A percentile compares a stretch with the other conserved stretches of the same genome.
phyloP scores from a whole-genome alignment of 2,888 invertebrate genomes.

The Gonocerus acuteangulatus region DNA sequence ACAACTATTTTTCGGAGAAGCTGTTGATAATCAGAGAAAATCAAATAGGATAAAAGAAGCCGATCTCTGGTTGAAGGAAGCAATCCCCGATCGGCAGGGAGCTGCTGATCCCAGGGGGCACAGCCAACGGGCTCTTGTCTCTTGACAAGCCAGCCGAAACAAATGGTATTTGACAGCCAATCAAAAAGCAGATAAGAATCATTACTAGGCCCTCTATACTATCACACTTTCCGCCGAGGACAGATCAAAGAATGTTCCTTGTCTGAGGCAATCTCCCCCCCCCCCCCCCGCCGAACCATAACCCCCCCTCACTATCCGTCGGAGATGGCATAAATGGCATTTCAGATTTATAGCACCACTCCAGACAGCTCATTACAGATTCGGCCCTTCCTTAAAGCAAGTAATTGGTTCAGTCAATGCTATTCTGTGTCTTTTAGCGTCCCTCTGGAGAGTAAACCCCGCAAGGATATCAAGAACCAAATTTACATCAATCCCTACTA shows the following conservation, averaged over 20 bases:
- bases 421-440: no score
- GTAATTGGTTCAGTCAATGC: no score
- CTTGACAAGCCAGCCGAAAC: constrained; percentile 26
- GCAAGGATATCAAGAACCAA: no score
- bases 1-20: no score
- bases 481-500: no score
- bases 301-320: not conserved
- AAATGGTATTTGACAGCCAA: constrained; percentile 28
- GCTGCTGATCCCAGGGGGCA: not conserved
- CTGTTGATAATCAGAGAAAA: no score
- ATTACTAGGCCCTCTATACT: constrained; percentile 12
- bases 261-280: not conserved
- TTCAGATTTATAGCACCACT: no score
- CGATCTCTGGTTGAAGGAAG: not conserved
- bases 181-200: constrained; percentile 29
- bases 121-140: not conserved
- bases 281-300: not conserved
- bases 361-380: no score
- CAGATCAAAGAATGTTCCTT: constrained; percentile 7
- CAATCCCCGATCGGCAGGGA: not conserved
- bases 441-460: no score
- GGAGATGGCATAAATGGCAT: no score
- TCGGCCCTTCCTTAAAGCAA: no score
- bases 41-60: no score
- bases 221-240: constrained; percentile 12